Percentiles rank a stretch among this genome's conserved stretches.
Evolutionary conservation across 2,888 invertebrate species (phyloP).

Genomic region (Heliconius charithonia): DNA sequence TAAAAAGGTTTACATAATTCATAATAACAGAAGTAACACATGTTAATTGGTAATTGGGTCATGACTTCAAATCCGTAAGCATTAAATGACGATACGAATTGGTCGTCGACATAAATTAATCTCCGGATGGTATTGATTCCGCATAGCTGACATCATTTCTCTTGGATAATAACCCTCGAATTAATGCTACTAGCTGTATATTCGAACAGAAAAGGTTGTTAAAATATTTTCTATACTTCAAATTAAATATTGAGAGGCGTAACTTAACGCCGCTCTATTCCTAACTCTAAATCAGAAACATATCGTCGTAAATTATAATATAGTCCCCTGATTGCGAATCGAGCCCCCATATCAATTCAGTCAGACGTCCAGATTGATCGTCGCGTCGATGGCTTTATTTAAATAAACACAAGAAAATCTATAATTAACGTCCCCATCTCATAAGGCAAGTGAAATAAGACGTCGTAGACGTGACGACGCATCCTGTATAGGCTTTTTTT

Average conservation of each 20-base stretch:
- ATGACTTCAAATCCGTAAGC: conserved; percentile 18
- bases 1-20: not conserved
- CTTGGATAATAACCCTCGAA: not conserved
- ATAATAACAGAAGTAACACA: not conserved
- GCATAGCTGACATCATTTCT: conserved; percentile 39
- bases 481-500: conserved; percentile 36
- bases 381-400: not conserved
- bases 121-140: conserved; percentile 32
- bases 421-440: conserved; percentile 38
- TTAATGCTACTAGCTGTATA: not conserved
- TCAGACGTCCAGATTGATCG: too few species aligned
- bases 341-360: not conserved
- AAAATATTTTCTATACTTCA: too few species aligned
- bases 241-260: not conserved
- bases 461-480: conserved; percentile 30
- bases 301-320: too few species aligned
- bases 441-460: conserved; percentile 40
- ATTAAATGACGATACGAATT: conserved; percentile 33
- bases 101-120: conserved; percentile 37
- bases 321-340: not conserved
- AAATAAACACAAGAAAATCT: conserved; percentile 38
- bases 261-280: not conserved
- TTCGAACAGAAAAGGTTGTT: too few species aligned
- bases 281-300: too few species aligned
- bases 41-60: conserved; percentile 20